phyloP scores from a whole-genome alignment of 2,888 invertebrate species.

The Apeira syringaria region DNA sequence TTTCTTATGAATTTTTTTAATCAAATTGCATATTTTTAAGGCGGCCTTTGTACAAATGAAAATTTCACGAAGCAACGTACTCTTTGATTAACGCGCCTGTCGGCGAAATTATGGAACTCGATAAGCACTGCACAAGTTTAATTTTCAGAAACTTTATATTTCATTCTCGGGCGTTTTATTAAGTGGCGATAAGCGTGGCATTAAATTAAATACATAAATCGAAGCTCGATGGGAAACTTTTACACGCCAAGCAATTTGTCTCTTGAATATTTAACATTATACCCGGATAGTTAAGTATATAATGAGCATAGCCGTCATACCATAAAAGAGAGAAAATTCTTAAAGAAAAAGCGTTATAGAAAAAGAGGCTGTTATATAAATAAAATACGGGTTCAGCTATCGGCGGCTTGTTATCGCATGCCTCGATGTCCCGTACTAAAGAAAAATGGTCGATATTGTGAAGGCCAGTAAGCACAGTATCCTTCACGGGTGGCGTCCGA shows the following conservation, averaged over 20 bases:
- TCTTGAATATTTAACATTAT: conserved; percentile 68
- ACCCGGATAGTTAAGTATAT: conserved; percentile 75
- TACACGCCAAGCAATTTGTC: conserved; percentile 66
- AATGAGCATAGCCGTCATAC: conserved; percentile 70
- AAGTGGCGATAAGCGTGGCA: neutral
- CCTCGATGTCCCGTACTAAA: conserved; percentile 76
- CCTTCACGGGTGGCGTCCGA: conserved; percentile 65
- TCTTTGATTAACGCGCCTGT: conserved; percentile 1
- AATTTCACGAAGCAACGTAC: conserved; percentile 6
- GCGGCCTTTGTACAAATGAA: conserved; percentile 2
- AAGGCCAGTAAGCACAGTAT: conserved; percentile 76
- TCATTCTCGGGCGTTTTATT: conserved; percentile 1
- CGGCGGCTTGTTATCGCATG: conserved; percentile 84
- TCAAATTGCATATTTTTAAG: conserved; percentile 11
- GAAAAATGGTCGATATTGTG: conserved; percentile 75
- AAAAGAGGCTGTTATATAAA: conserved; percentile 81
- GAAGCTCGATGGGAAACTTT: conserved; percentile 50
- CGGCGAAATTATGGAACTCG: conserved; percentile 9
- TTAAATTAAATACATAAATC: neutral
- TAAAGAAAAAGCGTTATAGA: conserved; percentile 78
- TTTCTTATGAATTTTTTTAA: conserved; percentile 17
- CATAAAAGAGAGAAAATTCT: conserved; percentile 80
- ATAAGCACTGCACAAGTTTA: conserved; percentile 11
- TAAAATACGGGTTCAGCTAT: conserved; percentile 84
- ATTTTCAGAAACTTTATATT: conserved; percentile 4